Conservation (phyloP, 2,888 invertebrate species). For the Apamea monoglypha region DNA sequence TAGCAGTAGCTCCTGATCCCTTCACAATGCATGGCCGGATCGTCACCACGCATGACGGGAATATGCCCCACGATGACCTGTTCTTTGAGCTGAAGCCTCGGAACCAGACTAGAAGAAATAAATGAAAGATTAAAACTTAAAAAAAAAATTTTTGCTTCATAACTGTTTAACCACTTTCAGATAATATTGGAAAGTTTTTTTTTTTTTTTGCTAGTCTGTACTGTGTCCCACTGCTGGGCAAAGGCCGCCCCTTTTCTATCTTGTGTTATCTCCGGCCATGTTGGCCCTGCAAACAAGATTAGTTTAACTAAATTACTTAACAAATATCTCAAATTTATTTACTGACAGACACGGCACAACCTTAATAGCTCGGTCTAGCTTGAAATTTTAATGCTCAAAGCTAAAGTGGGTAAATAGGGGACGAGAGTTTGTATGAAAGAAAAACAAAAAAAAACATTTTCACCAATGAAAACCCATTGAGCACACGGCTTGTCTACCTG, state of each 20-base stretch:
- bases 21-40: constrained; percentile 95
- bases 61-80: constrained; percentile 88
- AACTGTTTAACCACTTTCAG: background rate
- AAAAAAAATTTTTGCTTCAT: background rate
- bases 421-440: background rate
- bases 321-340: background rate
- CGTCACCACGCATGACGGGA: constrained; percentile 92
- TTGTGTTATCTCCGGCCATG: background rate
- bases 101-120: constrained; percentile 93
- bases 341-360: background rate
- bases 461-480: background rate
- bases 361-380: background rate
- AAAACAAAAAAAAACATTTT: no score
- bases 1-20: constrained; percentile 94
- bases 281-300: background rate
- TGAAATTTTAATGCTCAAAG: background rate
- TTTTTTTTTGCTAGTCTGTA: background rate
- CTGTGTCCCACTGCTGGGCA: background rate
- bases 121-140: background rate
- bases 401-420: background rate
- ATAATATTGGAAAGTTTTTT: background rate
- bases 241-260: background rate
- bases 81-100: constrained; percentile 95
- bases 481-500: background rate
- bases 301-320: background rate